Evolutionary conservation across 2,888 invertebrate genomes (phyloP).

Genomic region (Ypsolopha sequella): DNA sequence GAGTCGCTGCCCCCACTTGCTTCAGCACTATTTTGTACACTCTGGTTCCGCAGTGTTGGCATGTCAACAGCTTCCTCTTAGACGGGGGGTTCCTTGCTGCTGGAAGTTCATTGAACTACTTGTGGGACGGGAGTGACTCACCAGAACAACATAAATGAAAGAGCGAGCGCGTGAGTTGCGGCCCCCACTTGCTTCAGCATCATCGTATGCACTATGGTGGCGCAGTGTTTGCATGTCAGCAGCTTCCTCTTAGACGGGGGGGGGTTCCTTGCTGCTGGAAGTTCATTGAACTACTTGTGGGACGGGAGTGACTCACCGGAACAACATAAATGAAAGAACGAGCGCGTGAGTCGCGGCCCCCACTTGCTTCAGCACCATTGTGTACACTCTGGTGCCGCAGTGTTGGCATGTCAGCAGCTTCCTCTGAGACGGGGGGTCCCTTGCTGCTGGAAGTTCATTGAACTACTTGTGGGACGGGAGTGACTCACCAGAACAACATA

Average conservation of each 20-base stretch:
- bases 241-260: constrained; percentile 27
- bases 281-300: too few relatives aligned
- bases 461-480: too few relatives aligned
- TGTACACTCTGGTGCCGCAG: constrained; percentile 32
- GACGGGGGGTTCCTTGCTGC: constrained; percentile 10
- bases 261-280: constrained; percentile 1
- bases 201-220: constrained; percentile 28
- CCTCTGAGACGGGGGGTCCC: constrained; percentile 16
- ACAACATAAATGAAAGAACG: constrained; percentile 19
- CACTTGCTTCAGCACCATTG: constrained; percentile 29
- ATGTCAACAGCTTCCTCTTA: constrained; percentile 30
- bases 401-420: constrained; percentile 38
- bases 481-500: constrained; percentile 27
- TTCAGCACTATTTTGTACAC: constrained; percentile 35
- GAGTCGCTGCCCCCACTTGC: constrained; percentile 32
- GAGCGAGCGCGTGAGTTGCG: constrained; percentile 30
- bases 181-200: constrained; percentile 29
- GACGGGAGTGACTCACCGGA: constrained; percentile 25
- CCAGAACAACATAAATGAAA: constrained; percentile 23
- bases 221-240: constrained; percentile 38
- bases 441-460: background rate
- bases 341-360: constrained; percentile 33
- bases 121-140: constrained; percentile 20
- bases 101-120: too few relatives aligned
- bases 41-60: constrained; percentile 32